Evolutionary conservation across 2,113 vertebrate species (phyloP).

Genomic region (Apaloderma vittatum): DNA sequence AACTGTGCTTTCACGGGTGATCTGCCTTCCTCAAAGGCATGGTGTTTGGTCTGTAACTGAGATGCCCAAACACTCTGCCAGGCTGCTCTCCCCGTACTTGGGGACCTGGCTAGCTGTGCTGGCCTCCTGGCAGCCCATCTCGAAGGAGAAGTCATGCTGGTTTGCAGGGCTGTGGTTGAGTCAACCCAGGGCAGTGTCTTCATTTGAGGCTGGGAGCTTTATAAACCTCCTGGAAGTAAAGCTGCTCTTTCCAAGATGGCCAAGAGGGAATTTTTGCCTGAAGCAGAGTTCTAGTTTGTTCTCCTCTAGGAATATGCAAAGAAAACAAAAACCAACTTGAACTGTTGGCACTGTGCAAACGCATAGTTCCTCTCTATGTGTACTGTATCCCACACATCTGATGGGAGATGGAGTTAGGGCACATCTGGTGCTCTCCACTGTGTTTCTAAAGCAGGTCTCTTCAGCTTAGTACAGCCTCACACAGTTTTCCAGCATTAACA

Average conservation of each 20-base stretch:
- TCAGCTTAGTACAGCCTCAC: neutral
- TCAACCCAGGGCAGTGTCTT: neutral
- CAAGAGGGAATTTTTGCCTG: neutral
- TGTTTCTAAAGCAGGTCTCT: neutral
- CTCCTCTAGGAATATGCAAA: neutral
- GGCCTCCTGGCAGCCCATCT: neutral
- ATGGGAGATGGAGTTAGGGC: neutral
- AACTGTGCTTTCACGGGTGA: neutral
- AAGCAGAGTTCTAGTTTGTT: neutral
- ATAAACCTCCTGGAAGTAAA: neutral
- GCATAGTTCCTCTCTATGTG: neutral
- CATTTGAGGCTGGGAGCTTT: neutral
- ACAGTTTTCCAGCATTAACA: neutral
- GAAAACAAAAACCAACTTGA: neutral
- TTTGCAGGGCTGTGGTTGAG: neutral
- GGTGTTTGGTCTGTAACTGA: neutral
- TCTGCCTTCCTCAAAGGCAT: neutral
- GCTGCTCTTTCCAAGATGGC: neutral
- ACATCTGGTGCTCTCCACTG: neutral
- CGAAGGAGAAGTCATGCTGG: neutral
- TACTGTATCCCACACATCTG: neutral
- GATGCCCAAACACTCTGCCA: neutral
- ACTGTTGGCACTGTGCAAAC: neutral
- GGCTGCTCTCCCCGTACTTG: neutral
- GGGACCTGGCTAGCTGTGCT: neutral